Percentiles rank a stretch among this genome's conserved stretches.
These are phyloP conservation scores for Polyommatus iphigenia DNA, from an alignment of 2,888 invertebrate genomes.

Conservation along the genomic window DNA sequence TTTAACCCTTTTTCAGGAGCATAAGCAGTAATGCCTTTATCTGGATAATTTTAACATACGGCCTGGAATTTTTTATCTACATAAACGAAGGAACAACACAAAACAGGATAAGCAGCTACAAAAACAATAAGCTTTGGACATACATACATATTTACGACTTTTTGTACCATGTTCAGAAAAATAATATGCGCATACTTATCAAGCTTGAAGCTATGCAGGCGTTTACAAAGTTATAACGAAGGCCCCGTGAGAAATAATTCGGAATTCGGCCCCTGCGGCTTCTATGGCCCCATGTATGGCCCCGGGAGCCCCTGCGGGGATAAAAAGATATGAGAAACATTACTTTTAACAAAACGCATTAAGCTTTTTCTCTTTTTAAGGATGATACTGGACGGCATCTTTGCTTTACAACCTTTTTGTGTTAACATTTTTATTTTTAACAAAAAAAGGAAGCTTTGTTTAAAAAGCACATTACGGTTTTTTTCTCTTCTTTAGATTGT, in stretches of 20 bases:
- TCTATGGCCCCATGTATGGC: too few relatives aligned
- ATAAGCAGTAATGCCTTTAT: not conserved
- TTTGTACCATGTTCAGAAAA: not conserved
- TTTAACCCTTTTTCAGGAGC: not conserved
- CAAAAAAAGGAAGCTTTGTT: not conserved
- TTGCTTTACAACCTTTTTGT: too few relatives aligned
- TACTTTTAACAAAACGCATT: not conserved
- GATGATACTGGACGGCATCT: not conserved
- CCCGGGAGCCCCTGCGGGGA: not conserved
- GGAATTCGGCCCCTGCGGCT: not conserved
- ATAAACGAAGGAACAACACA: not conserved
- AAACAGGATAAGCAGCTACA: not conserved
- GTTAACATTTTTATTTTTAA: not conserved
- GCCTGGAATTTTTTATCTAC: too few relatives aligned
- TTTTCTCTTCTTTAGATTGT: too few relatives aligned
- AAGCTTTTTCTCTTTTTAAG: not conserved
- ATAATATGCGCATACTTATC: conserved; percentile 25
- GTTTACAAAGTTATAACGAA: conserved; percentile 5
- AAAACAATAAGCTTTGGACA: not conserved
- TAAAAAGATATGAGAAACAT: not conserved
- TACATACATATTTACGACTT: not conserved
- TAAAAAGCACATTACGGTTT: too few relatives aligned
- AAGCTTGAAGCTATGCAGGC: conserved; percentile 18
- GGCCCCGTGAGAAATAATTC: not conserved
- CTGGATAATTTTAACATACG: not conserved